These are phyloP conservation scores for Numenius phaeopus DNA, from an alignment of 2,797 vertebrate species.

Conservation along the genomic window DNA sequence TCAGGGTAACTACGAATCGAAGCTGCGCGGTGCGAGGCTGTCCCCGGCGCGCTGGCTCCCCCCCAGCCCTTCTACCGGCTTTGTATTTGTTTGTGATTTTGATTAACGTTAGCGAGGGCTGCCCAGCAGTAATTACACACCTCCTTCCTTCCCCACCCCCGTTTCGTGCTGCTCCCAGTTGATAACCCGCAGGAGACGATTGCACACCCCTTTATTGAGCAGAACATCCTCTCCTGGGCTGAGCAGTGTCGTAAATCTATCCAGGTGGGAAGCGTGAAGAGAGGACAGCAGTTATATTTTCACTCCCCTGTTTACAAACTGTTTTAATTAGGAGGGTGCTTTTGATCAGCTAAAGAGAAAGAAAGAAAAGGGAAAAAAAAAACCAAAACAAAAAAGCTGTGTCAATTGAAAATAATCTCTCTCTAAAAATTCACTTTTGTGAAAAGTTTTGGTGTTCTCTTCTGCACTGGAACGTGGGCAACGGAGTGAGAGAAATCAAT, in stretches of 20 bases:
- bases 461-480: neutral
- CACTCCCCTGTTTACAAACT: neutral
- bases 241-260: neutral
- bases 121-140: neutral
- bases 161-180: neutral
- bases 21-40: fast-evolving
- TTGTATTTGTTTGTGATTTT: neutral
- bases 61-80: fast-evolving
- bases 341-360: neutral
- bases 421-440: neutral
- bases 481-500: constrained; percentile 33
- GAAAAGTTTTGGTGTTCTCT: neutral
- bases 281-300: neutral
- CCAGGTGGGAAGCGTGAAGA: neutral
- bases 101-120: neutral
- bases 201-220: neutral
- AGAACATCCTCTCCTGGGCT: neutral
- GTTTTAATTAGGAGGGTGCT: neutral
- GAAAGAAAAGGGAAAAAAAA: neutral
- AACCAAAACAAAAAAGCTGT: neutral
- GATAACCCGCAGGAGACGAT: neutral
- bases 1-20: neutral
- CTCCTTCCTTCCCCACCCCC: neutral
- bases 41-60: neutral
- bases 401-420: neutral